Evolutionary conservation across 2,113 vertebrate genomes (phyloP), one percentile per base, ranked within the genome.

Genomic region (Phycodurus eques): DNA sequence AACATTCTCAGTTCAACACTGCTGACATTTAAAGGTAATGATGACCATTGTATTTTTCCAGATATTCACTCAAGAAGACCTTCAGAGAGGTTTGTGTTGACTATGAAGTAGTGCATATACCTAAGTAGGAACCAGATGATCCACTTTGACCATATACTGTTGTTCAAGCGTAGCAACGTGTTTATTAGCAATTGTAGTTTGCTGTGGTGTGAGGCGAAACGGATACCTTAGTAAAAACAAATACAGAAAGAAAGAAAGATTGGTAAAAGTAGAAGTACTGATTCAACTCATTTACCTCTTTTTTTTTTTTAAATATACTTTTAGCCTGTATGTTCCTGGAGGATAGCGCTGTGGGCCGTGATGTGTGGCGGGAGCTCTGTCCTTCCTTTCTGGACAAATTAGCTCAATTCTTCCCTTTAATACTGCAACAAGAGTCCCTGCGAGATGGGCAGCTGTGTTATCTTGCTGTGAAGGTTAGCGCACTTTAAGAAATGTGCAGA

Each of bases 321-420:
- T 39, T 56, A 97, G 96, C 90, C 33, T 94, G 93, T 78, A 92
- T 95, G 92, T 94, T 94, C 75, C 33, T 96, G 68, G 95, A 96
- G 81, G 93, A 94, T 81, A 95, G 94, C 72, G 44, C 53, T 20
- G 70, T 90, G 71, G 94, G 94, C 14, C 91, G 86, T 57, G 85
- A 91, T 42, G 85, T 93, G 75, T 93, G 93, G 85, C 87, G 0
- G 64, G 84, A 83, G 49, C 88, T 86, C 9, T 84, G 87, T 63
- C 59, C 44, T 39, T 59, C 0, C 0, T 83, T 96, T 72, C 85
- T 96, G 85, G 60, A 35, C 27, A 75, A 83, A 79, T 5, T 95
- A 17, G 89, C 88, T 0, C 67, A 77, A 68, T 88, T 93, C 0
- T 89, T 95, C 54, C 66, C 12, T 60, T 68, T 72, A 14, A 63